Conservation (phyloP, 2,888 invertebrate species). For the Ochlodes sylvanus region DNA sequence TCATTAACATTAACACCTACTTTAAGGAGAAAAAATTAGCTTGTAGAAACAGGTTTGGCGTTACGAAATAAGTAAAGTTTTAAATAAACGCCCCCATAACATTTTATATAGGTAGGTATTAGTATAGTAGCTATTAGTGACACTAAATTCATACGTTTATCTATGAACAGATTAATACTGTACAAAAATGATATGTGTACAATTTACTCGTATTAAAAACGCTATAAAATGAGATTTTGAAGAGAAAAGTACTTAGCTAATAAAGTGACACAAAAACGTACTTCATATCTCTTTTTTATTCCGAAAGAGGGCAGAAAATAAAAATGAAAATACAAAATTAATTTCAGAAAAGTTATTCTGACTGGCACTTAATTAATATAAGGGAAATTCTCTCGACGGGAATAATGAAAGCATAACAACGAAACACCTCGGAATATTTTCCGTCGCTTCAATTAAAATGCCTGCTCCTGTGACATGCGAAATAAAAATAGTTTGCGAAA, state of each 20-base stretch:
- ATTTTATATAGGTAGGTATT: too few species aligned
- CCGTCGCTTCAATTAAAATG: slow-evolving; percentile 32
- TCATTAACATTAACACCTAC: too few species aligned
- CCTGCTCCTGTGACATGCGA: slow-evolving; percentile 27
- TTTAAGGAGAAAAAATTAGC: too few species aligned
- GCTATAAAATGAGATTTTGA: not conserved
- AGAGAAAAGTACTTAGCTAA: slow-evolving; percentile 7
- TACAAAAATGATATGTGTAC: not conserved
- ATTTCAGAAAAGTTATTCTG: slow-evolving; percentile 25
- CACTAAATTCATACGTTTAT: too few species aligned
- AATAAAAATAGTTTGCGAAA: slow-evolving; percentile 29
- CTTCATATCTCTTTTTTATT: not conserved
- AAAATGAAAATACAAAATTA: slow-evolving; percentile 14
- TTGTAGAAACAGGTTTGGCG: too few species aligned
- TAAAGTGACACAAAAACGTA: slow-evolving; percentile 5
- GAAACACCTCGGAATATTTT: slow-evolving; percentile 30
- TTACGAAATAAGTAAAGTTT: too few species aligned
- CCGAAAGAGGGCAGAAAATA: slow-evolving; percentile 4
- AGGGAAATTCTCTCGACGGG: slow-evolving; percentile 17
- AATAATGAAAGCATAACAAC: slow-evolving; percentile 31
- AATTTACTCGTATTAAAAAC: not conserved
- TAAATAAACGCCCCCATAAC: too few species aligned
- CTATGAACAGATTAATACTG: too few species aligned
- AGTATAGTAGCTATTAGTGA: too few species aligned
- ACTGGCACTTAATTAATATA: slow-evolving; percentile 25